Evolutionary conservation across 1,140 invertebrate species (phyloP), one percentile per base, ranked within the genome.

Genomic region (Neuroterus valhalla): DNA sequence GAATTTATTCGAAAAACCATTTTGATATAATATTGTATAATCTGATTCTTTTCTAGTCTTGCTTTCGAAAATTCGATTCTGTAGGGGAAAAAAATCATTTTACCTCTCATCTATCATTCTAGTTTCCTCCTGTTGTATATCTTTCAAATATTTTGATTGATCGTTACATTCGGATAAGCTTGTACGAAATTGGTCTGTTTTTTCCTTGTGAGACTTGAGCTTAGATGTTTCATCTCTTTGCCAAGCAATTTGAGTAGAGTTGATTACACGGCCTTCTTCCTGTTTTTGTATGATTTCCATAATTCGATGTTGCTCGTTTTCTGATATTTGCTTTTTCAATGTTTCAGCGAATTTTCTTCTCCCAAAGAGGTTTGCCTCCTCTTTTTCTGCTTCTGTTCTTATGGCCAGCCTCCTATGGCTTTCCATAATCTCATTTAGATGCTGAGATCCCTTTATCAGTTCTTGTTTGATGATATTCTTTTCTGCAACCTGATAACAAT

Each of bases 231-330:
- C 92, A 14, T 91, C 91, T 50, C 91, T 84, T 71, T 92, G 90
- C 74, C 92, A 87, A 2, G 90, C 86, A 21, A 92, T 90, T n/a
- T 88, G 85, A 2, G 90, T 91, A 55, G 91, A 87, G 70, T 93
- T 94, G 52, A 93, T 90, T 43, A 91, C 86, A 19, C 92, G 90
- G 42, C 92, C 92, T 83, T 95, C 94, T 79, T 94, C 93, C 77
- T 93, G 91, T 46, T 92, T 93, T 11, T 90, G 89, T 78, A 94
- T 92, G 0, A 92, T 92, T 83, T 94, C 92, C 76, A 93, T 85
- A 46, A 93, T 84, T 38, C 90, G 88, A 12, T 91, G 86, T 31
- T 92, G 87, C 76, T 94, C 92, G 19, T 93, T 92, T 72, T 92
- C 91, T 26, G 86, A 84, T 17, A 94, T 91, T 85, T 94, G 93